Evolutionary conservation across 2,888 invertebrate genomes (phyloP), one percentile per base, ranked within the genome.

Genomic region (Caenorhabditis wallacei): DNA sequence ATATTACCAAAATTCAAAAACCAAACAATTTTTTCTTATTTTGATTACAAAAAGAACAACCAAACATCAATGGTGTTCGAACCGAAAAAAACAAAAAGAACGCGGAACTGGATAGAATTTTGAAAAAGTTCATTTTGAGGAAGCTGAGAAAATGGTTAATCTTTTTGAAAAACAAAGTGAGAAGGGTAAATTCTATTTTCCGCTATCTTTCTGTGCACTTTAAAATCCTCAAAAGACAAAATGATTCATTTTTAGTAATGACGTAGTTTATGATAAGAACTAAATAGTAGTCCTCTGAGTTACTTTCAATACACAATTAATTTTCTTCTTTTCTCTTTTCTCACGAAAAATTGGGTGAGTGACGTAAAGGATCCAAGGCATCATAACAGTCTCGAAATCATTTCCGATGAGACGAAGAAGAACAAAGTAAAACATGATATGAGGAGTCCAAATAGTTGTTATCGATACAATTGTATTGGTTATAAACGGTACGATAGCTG

Each of bases 301-400:
- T 20, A 57, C 30, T 16, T 8, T 70, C 70, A 30, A 30, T 5
- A 30, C 30, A 30, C 30, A 30, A 30, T 30, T 30, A 8, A 20
- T 51, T 18, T 48, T 43, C 7, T 24, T 40, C 4, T n/a, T 24
- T n/a, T 57, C 66, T 22, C 40, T 30, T 18, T 51, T 56, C n/a
- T 57, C 57, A 35, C 43, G n/a, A 18, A 76, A 76, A 16, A 76
- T 26, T 22, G 76, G 76, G 30, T 68, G 69, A 11, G 76, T 76
- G 1, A 76, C 18, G 53, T 24, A 76, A 0, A 76, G 53, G 2
- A 61, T 18, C 76, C 76, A 76, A 4, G 76, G 76, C 48, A 76
- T 76, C 18, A 76, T 69, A 43, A 76, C 76, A 16, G 76, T 56
- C 61, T 76, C 68, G 22, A 37, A 57, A 51, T 76, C 76, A 48